Percentiles rank a stretch among this genome's conserved stretches.
Conservation (phyloP, 2,888 invertebrate genomes). For the Meandrusa payeni region DNA sequence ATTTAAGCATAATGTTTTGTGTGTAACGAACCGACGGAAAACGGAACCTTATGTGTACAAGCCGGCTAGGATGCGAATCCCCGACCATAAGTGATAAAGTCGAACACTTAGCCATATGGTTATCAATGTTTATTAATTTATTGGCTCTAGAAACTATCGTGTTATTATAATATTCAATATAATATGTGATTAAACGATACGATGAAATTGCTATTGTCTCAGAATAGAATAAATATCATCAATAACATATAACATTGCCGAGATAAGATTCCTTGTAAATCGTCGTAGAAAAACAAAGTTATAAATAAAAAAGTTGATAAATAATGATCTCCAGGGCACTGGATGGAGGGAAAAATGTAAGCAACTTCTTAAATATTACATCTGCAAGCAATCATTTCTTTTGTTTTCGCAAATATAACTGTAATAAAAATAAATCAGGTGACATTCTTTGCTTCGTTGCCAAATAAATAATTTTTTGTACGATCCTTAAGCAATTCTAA, state of each 20-base stretch:
- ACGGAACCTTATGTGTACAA: no score
- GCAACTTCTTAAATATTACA: conserved; percentile 23
- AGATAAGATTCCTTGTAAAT: conserved; percentile 20
- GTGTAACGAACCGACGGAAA: no score
- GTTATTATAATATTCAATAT: no score
- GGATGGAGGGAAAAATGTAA: conserved; percentile 15
- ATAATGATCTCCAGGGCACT: conserved; percentile 13
- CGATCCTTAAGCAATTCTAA: no score
- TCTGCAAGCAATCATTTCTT: conserved; percentile 15
- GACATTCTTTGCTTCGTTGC: neutral
- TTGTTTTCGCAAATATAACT: conserved; percentile 13
- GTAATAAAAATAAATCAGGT: conserved; percentile 8
- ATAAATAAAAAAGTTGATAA: conserved; percentile 25
- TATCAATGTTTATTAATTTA: no score
- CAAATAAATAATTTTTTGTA: no score
- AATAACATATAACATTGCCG: conserved; percentile 10
- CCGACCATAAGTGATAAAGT: no score
- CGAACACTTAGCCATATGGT: no score
- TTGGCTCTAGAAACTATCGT: no score
- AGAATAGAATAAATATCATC: conserved; percentile 1
- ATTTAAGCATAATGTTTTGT: no score
- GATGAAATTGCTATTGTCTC: neutral
- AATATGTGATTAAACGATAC: no score
- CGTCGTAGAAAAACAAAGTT: conserved; percentile 24
- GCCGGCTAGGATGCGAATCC: no score